Base-by-base conservation (phyloP, 2,797 vertebrate species). In the Rhinatrema bivittatum region DNA sequence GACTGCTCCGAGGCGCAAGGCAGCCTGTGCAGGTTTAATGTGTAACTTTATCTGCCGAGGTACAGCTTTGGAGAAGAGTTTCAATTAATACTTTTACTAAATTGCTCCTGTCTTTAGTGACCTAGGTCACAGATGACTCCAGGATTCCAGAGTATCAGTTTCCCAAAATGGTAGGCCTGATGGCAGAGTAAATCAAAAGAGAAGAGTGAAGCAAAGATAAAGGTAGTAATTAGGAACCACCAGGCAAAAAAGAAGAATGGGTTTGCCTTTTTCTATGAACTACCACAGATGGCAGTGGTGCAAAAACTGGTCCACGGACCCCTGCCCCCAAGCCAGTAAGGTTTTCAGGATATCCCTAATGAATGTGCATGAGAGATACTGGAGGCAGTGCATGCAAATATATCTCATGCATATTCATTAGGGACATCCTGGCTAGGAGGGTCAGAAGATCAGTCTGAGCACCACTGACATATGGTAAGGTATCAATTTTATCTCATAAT, bases 61-160 rank as follows among this genome's bases (percentile, higher is more conserved):
- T 9, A 52, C 39, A 31, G 44, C 46, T 66, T 75, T 68, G 68
- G 74, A 68, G 61, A 46, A 65, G 68, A 65, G 52, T 68, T 77
- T 63, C 72, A 85, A 81, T 85, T 78, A 84, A 84, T 81, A 75
- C 64, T 78, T 72, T 70, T 71, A 65, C 64, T 70, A 72, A 84
- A 81, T 85, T 67, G 67, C 57, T 73, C 50, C 76, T 83, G 78
- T 80, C 76, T 68, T 46, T 46, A 44, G 61, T 84, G 79, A 84
- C 82, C 79, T 68, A 68, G 80, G 82, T 82, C 82, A 81, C 68
- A 46, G 62, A 72, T 78, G 71, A 78, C 80, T 76, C 77, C 82
- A 75, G 45, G 68, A 79, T 80, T 76, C 58, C 58, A 67, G 65
- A 70, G 63, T 53, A 74, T 65, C 23, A 44, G 58, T 68, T 74